Base-by-base conservation (phyloP, 2,888 invertebrate genomes). In the Epirrhoe tristata region DNA sequence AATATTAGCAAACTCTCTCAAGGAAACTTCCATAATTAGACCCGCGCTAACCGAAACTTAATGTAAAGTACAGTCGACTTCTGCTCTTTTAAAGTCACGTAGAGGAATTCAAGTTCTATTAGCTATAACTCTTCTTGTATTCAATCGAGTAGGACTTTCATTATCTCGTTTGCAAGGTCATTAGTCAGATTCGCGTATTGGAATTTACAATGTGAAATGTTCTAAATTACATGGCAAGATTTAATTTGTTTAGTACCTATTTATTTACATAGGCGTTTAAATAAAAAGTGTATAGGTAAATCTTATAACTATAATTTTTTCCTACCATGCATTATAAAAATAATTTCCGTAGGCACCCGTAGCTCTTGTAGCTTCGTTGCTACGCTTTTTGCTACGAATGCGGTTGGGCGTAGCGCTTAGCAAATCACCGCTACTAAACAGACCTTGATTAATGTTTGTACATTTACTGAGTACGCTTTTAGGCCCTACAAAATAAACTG, bases 1-100 rank as follows among this genome's bases (percentile, higher is more conserved):
- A 88, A 85, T 87, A 88, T 88, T 84, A 87, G 79, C 82, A 75
- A 87, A 86, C 82, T 85, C 77, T 67, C 72, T 67, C 72, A 70
- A 69, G 70, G 71, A 79, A 89, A 88, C 85, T 89, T 88, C 81
- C 81, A 81, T 88, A 88, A 88, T 88, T 88, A 89, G 82, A 81
- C 79, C 80, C 80, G 78, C 85, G 82, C 85, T 88, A 87, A 85
- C 86, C 81, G 70, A 87, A 88, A 88, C 84, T 88, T 85, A 84
- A 85, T 83, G 84, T 84, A 82, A 88, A 87, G 83, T 84, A 87
- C 79, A 83, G 81, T 81, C 79, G 80, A 85, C 82, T 85, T 84
- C 79, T 83, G 83, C 81, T 83, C 83, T 84, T 84, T 84, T 84
- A 84, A 85, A 86, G 84, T 84, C 84, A 83, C 86, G 83, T 39